These are phyloP conservation scores for Rhynchophorus ferrugineus DNA, from an alignment of 1,140 invertebrate genomes.

Conservation along the genomic window DNA sequence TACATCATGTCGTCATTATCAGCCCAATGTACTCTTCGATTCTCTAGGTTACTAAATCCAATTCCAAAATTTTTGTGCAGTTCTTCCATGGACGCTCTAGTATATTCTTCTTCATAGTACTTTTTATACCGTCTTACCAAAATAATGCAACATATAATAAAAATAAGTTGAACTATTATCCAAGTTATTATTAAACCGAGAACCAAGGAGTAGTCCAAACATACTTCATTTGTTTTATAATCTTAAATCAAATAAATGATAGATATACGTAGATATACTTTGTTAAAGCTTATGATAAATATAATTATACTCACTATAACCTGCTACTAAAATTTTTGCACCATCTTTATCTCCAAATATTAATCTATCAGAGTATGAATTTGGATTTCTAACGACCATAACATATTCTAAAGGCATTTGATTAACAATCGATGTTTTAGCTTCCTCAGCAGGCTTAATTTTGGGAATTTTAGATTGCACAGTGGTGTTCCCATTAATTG, in stretches of 20 bases:
- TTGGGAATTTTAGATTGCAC: slow-evolving; percentile 16
- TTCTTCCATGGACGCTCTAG: slow-evolving; percentile 33
- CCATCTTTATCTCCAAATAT: slow-evolving; percentile 43
- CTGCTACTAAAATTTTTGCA: slow-evolving; percentile 42
- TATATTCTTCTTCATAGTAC: slow-evolving; percentile 34
- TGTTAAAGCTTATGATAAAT: slow-evolving; percentile 1
- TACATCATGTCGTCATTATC: slow-evolving; percentile 27
- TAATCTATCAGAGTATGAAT: slow-evolving; percentile 37
- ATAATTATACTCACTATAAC: slow-evolving; percentile 37
- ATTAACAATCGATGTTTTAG: slow-evolving; percentile 25
- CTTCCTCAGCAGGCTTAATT: slow-evolving; percentile 24
- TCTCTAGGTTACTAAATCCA: slow-evolving; percentile 36
- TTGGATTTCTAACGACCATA: slow-evolving; percentile 41
- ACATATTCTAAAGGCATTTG: slow-evolving; percentile 43
- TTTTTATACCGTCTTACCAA: slow-evolving; percentile 35
- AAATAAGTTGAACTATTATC: slow-evolving; percentile 37
- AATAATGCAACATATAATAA: slow-evolving; percentile 30
- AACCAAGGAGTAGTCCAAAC: slow-evolving; percentile 37
- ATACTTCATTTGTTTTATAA: slow-evolving; percentile 36
- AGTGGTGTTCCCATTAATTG: slow-evolving; percentile 27
- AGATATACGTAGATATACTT: neutral
- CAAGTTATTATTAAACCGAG: slow-evolving; percentile 35
- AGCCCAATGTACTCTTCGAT: slow-evolving; percentile 37
- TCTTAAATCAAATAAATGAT: slow-evolving; percentile 27
- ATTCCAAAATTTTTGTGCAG: slow-evolving; percentile 39